These are phyloP conservation scores for Brachypalpus laphriformis DNA, from an alignment of 2,888 invertebrate genomes.

Conservation along the genomic window DNA sequence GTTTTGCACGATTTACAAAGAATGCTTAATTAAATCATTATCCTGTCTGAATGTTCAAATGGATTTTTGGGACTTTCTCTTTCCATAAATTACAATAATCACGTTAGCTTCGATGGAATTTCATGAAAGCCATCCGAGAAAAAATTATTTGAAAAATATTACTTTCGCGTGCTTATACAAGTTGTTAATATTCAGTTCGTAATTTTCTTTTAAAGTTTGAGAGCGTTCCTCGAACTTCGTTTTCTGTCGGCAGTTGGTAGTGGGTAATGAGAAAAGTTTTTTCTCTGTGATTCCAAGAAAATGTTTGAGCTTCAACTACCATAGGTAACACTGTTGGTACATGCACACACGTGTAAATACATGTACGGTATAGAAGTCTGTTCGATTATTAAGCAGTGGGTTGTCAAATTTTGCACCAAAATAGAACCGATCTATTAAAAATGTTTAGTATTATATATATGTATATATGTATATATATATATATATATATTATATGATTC, in stretches of 20 bases:
- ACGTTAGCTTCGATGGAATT: not conserved
- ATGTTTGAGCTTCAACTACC: not conserved
- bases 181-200: too few relatives aligned
- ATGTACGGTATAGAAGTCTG: too few relatives aligned
- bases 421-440: too few relatives aligned
- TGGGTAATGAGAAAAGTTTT: conserved; percentile 7
- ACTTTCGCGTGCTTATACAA: too few relatives aligned
- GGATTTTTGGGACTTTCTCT: not conserved
- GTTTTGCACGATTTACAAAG: not conserved
- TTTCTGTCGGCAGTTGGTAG: not conserved
- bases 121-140: not conserved
- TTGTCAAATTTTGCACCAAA: too few relatives aligned
- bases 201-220: not conserved
- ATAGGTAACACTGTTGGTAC: too few relatives aligned
- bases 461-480: too few relatives aligned
- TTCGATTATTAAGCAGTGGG: too few relatives aligned
- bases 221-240: not conserved
- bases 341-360: too few relatives aligned
- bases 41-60: not conserved
- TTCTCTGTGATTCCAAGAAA: not conserved
- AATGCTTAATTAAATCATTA: not conserved
- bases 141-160: not conserved
- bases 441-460: too few relatives aligned
- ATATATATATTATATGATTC: too few relatives aligned
- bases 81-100: not conserved